Evolutionary conservation across 1,140 invertebrate species (phyloP).

Genomic region (Polypedilum pembai): DNA sequence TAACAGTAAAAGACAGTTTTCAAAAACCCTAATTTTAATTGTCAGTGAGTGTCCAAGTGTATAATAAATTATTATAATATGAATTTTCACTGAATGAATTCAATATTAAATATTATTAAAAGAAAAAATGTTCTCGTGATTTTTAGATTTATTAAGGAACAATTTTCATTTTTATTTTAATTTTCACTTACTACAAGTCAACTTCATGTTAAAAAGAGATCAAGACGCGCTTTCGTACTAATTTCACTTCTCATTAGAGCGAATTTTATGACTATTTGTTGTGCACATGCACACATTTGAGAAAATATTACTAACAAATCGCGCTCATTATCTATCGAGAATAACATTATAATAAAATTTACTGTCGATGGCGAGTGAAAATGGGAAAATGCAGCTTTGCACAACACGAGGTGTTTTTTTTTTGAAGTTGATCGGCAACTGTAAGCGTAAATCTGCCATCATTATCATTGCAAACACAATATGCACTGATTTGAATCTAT

Average conservation of each 20-base stretch:
- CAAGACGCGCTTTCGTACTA: background rate
- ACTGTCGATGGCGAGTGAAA: background rate
- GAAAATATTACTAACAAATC: background rate
- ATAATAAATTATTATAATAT: too few species aligned
- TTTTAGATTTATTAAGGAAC: too few species aligned
- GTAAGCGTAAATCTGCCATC: background rate
- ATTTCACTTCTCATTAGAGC: slow-evolving; percentile 20
- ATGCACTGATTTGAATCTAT: slow-evolving; percentile 5
- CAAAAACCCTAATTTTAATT: too few species aligned
- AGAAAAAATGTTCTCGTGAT: too few species aligned
- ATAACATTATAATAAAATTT: slow-evolving; percentile 26
- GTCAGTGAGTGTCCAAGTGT: too few species aligned
- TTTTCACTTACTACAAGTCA: too few species aligned
- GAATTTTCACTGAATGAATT: too few species aligned
- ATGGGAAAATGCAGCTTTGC: background rate
- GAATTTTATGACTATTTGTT: slow-evolving; percentile 16
- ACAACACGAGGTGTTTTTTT: background rate
- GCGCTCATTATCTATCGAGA: slow-evolving; percentile 1
- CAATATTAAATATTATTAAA: too few species aligned
- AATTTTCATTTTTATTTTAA: too few species aligned
- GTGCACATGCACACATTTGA: background rate
- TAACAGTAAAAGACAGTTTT: too few species aligned
- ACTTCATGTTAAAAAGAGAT: background rate
- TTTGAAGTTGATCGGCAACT: background rate
- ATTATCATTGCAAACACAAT: slow-evolving; percentile 1